These are phyloP conservation scores for Neoseiulus cucumeris DNA, from an alignment of 1,140 invertebrate genomes.

Conservation along the genomic window DNA sequence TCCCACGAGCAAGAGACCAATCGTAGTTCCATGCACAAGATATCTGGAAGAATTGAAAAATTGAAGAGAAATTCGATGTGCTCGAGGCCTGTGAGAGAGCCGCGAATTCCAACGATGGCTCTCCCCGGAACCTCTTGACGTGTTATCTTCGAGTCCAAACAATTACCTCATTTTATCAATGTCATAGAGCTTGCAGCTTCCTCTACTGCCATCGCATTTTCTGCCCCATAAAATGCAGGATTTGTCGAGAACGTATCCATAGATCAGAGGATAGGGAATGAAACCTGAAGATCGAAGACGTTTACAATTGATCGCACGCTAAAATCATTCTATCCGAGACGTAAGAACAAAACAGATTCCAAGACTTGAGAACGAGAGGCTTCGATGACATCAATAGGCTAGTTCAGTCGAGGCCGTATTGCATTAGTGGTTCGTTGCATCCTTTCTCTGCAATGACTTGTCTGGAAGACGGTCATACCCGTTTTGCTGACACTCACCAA, in stretches of 20 bases:
- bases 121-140: too few relatives aligned
- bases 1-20: background rate
- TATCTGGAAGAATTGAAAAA: background rate
- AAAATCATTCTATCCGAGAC: too few relatives aligned
- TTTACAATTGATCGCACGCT: background rate
- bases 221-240: background rate
- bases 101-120: too few relatives aligned
- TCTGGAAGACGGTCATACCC: too few relatives aligned
- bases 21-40: background rate
- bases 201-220: background rate
- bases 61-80: background rate
- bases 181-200: background rate
- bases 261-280: background rate
- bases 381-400: too few relatives aligned
- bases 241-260: background rate
- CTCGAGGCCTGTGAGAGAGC: too few relatives aligned
- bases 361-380: too few relatives aligned
- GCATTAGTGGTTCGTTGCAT: too few relatives aligned
- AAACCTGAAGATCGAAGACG: background rate
- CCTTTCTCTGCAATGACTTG: too few relatives aligned
- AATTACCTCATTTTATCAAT: background rate
- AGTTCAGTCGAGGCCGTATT: too few relatives aligned
- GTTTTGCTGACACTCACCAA: conserved; percentile 14
- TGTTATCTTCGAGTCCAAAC: too few relatives aligned
- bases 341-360: too few relatives aligned